Conservation (phyloP, 2,888 invertebrate species). For the Netelia fuscicornis region DNA sequence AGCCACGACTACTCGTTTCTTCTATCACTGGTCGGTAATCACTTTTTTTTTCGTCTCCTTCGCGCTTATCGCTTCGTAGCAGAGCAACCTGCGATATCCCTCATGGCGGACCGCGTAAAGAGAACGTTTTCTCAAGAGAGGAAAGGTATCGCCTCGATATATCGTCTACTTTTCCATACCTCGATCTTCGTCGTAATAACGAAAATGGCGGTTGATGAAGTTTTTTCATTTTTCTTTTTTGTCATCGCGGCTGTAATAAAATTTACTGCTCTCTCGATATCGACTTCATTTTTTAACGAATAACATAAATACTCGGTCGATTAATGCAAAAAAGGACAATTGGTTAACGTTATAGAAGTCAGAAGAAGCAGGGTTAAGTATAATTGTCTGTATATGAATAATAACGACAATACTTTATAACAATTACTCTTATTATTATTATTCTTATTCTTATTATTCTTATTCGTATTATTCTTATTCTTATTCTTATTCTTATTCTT, state of each 20-base stretch:
- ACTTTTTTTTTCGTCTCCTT: constrained; percentile 14
- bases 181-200: constrained; percentile 18
- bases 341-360: too few relatives aligned
- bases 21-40: constrained; percentile 10
- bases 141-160: constrained; percentile 14
- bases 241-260: not conserved
- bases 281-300: not conserved
- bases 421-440: too few relatives aligned
- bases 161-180: not conserved
- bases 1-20: constrained; percentile 51
- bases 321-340: too few relatives aligned
- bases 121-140: not conserved
- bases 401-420: too few relatives aligned
- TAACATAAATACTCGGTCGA: too few relatives aligned
- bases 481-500: too few relatives aligned
- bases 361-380: too few relatives aligned
- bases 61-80: constrained; percentile 29
- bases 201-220: constrained; percentile 11
- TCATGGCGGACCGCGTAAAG: constrained; percentile 12
- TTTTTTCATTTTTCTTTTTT: constrained; percentile 13
- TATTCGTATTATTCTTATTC: too few relatives aligned
- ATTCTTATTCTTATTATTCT: too few relatives aligned
- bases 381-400: too few relatives aligned
- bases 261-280: not conserved
- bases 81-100: constrained; percentile 24